Base-by-base conservation (phyloP, 2,113 vertebrate species). In the Lasiurus borealis region DNA sequence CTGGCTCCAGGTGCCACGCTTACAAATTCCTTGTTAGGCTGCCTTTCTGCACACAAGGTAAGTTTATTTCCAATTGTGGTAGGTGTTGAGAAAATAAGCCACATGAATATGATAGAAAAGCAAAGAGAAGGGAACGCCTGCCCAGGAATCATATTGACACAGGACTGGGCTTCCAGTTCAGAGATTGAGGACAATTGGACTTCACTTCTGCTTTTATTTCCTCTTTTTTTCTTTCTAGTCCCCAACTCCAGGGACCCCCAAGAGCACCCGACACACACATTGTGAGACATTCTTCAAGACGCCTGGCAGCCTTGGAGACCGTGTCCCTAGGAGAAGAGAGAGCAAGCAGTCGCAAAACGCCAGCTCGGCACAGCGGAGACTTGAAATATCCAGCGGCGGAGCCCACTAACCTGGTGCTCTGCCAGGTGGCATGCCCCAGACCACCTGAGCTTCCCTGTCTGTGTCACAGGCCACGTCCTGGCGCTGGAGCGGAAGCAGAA, bases 271-370 rank as follows among this genome's bases (percentile, higher is more conserved):
- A 0, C 91, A 73, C 9, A 95, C 98, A 18, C 96, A 96, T 46
- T 98, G 98, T 0, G 99, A 99, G 78, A 96, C 98, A 0, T 99
- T 99, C 98, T 99, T 99, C 98, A 99, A 99, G 98, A 99, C 99
- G 0, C 99, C 99, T 0, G 98, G 99, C 62, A 99, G 98, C 62
- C 98, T 98, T 15, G 98, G 98, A 78, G 95, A 98, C 6, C 95
- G 98, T 0, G 77, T 96, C 50, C 85, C 92, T 7, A 98, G 97
- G 91, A 98, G 98, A 96, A 98, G 96, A 86, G 98, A 98, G 91
- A 97, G 97, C 88, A 97, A 64, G 90, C 98, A 96, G 64, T 95
- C 82, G 16, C 98, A 98, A 95, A 98, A 59, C 52, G 96, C 86
- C 72, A 98, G 97, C 96, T 99, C 99, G 0, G 99, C 98, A 6